Evolutionary conservation across 1,140 invertebrate species (phyloP).

Genomic region (Ctenoplectra terminalis): DNA sequence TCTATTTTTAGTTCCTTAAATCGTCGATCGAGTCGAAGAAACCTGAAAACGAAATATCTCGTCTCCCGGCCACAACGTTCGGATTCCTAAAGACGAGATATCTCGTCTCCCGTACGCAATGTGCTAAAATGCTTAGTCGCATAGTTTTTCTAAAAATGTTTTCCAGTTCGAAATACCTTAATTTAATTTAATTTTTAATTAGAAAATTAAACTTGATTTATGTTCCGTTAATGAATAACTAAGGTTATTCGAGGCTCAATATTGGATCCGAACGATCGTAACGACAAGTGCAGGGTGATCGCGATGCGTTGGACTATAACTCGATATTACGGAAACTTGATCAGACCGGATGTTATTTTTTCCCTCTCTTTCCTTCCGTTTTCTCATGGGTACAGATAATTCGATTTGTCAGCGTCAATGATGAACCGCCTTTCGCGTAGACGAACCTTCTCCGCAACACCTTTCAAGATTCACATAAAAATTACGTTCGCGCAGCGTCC

Average conservation of each 20-base stretch:
- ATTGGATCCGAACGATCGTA: background rate
- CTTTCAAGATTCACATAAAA: background rate
- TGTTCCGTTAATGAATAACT: background rate
- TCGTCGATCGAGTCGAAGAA: no score
- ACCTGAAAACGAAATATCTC: no score
- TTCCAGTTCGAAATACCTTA: no score
- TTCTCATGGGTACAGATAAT: conserved; percentile 9
- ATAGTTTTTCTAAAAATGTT: no score
- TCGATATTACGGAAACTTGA: conserved; percentile 43
- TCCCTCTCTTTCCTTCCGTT: background rate
- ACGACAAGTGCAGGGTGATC: conserved; percentile 2
- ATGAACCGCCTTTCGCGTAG: background rate
- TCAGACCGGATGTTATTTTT: conserved; percentile 16
- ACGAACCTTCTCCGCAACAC: background rate
- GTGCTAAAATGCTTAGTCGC: no score
- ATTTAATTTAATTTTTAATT: no score
- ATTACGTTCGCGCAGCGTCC: background rate
- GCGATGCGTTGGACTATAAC: conserved; percentile 18
- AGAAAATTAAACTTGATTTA: no score
- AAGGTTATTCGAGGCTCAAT: background rate
- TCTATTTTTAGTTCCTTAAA: no score
- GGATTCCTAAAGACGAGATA: no score
- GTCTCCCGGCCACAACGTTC: no score
- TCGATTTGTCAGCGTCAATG: conserved; percentile 11
- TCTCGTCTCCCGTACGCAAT: no score